Conservation (phyloP, 2,888 invertebrate genomes). For the Eupithecia centaureata region DNA sequence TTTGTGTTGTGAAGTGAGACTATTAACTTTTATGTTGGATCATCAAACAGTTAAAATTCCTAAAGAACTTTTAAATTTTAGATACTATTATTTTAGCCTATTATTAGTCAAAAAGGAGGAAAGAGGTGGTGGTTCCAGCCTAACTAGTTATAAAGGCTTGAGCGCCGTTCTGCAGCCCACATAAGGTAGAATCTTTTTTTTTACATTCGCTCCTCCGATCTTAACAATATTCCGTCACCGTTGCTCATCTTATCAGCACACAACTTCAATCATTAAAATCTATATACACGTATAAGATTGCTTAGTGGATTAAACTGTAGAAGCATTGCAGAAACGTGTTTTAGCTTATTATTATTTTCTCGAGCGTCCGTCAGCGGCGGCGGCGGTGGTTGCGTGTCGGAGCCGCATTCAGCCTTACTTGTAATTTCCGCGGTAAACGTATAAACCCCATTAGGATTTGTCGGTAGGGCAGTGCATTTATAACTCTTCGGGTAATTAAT, state of each 20-base stretch:
- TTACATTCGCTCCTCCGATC: neutral
- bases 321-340: conserved; percentile 12
- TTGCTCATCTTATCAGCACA: too few species aligned
- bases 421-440: conserved; percentile 69
- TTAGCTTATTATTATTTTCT: conserved; percentile 48
- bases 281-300: too few species aligned
- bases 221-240: too few species aligned
- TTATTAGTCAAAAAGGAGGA: neutral
- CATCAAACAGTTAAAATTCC: neutral
- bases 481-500: conserved; percentile 31
- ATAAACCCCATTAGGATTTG: conserved; percentile 55
- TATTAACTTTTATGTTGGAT: neutral
- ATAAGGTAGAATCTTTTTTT: neutral
- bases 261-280: too few species aligned
- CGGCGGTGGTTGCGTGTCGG: conserved; percentile 62
- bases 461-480: conserved; percentile 53
- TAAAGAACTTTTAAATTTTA: neutral
- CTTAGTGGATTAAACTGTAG: conserved; percentile 3
- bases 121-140: neutral
- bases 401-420: conserved; percentile 64
- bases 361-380: conserved; percentile 39
- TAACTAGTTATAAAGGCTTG: neutral
- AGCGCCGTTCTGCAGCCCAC: neutral
- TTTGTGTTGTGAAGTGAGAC: neutral
- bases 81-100: too few species aligned